These are phyloP conservation scores for Meda fulgida DNA, from an alignment of 2,797 vertebrate genomes.

Conservation along the genomic window DNA sequence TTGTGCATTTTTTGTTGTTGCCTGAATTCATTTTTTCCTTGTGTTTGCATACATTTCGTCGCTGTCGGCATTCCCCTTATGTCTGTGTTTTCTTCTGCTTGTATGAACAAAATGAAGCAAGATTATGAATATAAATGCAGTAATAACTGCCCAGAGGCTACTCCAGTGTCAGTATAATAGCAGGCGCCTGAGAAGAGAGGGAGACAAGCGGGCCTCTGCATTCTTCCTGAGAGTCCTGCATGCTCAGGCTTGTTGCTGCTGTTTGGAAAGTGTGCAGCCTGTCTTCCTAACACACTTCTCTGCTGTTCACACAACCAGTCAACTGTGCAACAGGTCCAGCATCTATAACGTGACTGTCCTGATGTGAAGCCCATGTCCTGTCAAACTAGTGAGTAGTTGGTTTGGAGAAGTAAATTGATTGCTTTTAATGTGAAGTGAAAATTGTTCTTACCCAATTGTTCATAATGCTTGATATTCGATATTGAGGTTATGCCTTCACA, in stretches of 20 bases:
- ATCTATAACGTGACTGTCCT: neutral
- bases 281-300: conserved; percentile 61
- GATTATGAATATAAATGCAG: conserved; percentile 79
- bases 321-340: conserved; percentile 47
- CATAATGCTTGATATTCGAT: neutral
- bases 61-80: conserved; percentile 64
- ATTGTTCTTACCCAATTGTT: neutral
- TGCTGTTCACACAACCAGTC: conserved; percentile 50
- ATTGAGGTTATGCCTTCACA: neutral
- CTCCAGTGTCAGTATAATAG: conserved; percentile 75
- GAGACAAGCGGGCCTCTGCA: conserved; percentile 69
- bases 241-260: conserved; percentile 71
- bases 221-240: conserved; percentile 73
- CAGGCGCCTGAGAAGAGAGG: conserved; percentile 74
- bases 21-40: neutral
- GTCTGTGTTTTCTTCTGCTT: conserved; percentile 65
- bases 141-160: conserved; percentile 78
- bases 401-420: neutral
- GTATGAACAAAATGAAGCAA: conserved; percentile 76
- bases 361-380: conserved; percentile 1
- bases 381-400: neutral
- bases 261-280: conserved; percentile 63
- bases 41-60: conserved; percentile 46
- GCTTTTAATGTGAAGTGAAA: neutral
- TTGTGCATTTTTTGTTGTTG: neutral